These are phyloP conservation scores for Microtus ochrogaster DNA, from an alignment of 2,113 vertebrate genomes.

Conservation along the genomic window DNA sequence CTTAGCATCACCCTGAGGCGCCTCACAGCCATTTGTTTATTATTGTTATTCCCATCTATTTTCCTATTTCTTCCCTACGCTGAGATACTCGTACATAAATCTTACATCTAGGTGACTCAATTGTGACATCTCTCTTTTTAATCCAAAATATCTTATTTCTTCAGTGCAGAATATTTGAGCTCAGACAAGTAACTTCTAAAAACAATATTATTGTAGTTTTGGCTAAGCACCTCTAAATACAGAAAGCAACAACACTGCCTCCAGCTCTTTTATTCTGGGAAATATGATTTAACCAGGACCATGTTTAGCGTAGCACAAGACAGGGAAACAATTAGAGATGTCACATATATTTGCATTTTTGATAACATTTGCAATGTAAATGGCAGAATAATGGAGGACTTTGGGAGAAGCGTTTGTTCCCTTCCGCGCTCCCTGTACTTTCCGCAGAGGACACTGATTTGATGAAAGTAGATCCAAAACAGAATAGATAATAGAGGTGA, in stretches of 20 bases:
- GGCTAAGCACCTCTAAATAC: constrained; percentile 64
- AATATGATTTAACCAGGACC: constrained; percentile 66
- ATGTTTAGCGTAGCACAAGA: constrained; percentile 38
- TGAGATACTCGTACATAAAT: neutral
- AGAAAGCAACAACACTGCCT: constrained; percentile 58
- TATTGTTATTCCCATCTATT: neutral
- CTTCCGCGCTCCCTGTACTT: constrained; percentile 22
- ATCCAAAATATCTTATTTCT: neutral
- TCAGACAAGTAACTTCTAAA: constrained; percentile 55
- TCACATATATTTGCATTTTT: constrained; percentile 71
- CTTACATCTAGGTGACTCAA: neutral
- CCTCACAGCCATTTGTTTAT: neutral
- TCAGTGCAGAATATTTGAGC: constrained; percentile 13
- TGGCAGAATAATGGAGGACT: constrained; percentile 64
- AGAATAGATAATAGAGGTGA: constrained; percentile 61
- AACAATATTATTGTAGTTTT: constrained; percentile 31
- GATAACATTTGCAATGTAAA: constrained; percentile 78
- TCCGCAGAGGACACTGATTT: constrained; percentile 66
- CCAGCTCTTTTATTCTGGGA: constrained; percentile 39
- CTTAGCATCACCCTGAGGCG: neutral
- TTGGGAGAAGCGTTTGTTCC: constrained; percentile 67
- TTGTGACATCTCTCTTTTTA: constrained; percentile 49
- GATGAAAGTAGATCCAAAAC: constrained; percentile 47
- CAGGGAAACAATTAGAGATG: constrained; percentile 63
- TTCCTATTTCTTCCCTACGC: neutral